phyloP scores from a whole-genome alignment of 2,888 invertebrate genomes.

The Drosophila mimetica region DNA sequence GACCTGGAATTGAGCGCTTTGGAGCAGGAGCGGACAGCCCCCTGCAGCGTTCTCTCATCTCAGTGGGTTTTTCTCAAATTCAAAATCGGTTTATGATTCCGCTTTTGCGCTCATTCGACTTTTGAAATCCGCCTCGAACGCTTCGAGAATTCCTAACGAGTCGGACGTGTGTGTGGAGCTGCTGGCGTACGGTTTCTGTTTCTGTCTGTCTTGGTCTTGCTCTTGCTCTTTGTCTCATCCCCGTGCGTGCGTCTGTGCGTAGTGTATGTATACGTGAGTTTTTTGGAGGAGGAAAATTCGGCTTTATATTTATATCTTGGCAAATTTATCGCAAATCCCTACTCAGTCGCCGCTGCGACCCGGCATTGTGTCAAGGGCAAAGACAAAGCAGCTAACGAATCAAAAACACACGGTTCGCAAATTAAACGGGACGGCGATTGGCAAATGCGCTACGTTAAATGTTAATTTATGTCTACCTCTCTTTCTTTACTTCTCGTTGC shows the following conservation, averaged over 20 bases:
- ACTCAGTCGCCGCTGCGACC: background rate
- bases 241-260: slow-evolving; percentile 41
- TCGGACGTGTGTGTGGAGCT: slow-evolving; percentile 70
- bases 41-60: background rate
- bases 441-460: slow-evolving; percentile 22
- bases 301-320: background rate
- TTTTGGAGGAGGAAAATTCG: slow-evolving; percentile 51
- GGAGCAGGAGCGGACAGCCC: slow-evolving; percentile 1
- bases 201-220: slow-evolving; percentile 46
- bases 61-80: background rate
- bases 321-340: background rate
- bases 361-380: background rate
- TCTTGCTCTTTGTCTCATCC: slow-evolving; percentile 54
- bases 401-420: slow-evolving; percentile 9
- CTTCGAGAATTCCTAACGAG: slow-evolving; percentile 19
- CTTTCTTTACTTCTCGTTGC: slow-evolving; percentile 66
- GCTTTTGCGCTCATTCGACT: slow-evolving; percentile 10
- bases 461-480: slow-evolving; percentile 52
- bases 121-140: slow-evolving; percentile 11
- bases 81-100: slow-evolving; percentile 8
- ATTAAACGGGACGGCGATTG: slow-evolving; percentile 18
- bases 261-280: slow-evolving; percentile 69
- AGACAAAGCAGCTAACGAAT: slow-evolving; percentile 18
- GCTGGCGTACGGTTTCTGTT: slow-evolving; percentile 54
- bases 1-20: slow-evolving; percentile 8